phyloP scores from a whole-genome alignment of 92 coral and sea anemone genomes.

The Epizoanthus scotinus region DNA sequence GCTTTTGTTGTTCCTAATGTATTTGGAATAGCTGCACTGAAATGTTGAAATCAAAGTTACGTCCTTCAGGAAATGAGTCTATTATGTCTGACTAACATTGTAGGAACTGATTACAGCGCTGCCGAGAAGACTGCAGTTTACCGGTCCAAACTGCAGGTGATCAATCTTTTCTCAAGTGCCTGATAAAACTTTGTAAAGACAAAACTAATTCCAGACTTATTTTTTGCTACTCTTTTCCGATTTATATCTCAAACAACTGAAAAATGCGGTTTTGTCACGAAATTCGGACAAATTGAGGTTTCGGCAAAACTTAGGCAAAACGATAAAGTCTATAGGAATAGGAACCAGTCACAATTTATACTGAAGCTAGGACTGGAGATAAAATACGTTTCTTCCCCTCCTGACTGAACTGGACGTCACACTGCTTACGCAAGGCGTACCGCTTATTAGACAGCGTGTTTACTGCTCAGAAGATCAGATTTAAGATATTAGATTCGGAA shows the following conservation, averaged over 20 bases:
- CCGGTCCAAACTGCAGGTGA: constrained; percentile 32
- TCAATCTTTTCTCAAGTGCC: not conserved
- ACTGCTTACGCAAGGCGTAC: not conserved
- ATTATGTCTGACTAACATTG: constrained; percentile 21
- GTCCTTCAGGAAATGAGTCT: constrained; percentile 35
- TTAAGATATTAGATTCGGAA: not conserved
- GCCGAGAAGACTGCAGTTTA: constrained; percentile 31
- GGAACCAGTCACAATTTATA: too few relatives aligned
- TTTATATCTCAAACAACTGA: too few relatives aligned
- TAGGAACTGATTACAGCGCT: constrained; percentile 24
- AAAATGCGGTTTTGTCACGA: not conserved
- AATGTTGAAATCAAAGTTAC: constrained; percentile 39
- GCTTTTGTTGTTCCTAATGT: not conserved
- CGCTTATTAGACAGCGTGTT: not conserved
- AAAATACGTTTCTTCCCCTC: too few relatives aligned
- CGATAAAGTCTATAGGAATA: too few relatives aligned
- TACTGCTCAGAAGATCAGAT: not conserved
- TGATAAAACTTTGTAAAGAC: not conserved
- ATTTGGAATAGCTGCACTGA: constrained; percentile 2
- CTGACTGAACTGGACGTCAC: not conserved
- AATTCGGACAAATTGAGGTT: not conserved
- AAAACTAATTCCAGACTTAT: not conserved
- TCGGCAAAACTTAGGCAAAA: too few relatives aligned
- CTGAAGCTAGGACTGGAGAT: too few relatives aligned
- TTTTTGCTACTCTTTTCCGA: too few relatives aligned